Conservation (phyloP, 2,113 vertebrate species). For the Mystacornis crossleyi region DNA sequence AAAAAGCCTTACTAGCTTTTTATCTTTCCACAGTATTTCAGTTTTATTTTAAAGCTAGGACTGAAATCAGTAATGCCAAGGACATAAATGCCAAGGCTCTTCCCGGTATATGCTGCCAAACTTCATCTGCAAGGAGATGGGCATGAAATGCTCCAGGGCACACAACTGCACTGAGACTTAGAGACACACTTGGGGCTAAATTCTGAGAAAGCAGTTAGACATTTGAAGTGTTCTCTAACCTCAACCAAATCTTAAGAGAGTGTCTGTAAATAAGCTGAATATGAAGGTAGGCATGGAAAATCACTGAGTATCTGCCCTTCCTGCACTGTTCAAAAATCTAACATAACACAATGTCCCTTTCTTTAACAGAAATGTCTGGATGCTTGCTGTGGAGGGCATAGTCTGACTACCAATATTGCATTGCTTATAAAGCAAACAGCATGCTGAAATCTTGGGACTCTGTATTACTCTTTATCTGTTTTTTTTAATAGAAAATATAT, state of each 20-base stretch:
- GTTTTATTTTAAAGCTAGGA: neutral
- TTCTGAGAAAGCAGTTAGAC: neutral
- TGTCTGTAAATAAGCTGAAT: neutral
- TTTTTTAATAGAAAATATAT: neutral
- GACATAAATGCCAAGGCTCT: neutral
- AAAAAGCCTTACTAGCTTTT: neutral
- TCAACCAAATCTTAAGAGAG: neutral
- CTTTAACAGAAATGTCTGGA: neutral
- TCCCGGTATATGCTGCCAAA: neutral
- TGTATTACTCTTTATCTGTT: neutral
- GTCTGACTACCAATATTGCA: neutral
- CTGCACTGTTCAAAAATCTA: neutral
- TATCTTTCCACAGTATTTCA: neutral
- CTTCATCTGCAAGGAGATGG: neutral
- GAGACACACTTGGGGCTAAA: neutral
- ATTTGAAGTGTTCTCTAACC: neutral
- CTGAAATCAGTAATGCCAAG: neutral
- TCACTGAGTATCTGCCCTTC: neutral
- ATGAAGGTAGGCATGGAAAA: neutral
- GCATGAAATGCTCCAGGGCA: neutral
- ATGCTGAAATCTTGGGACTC: neutral
- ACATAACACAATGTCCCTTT: neutral
- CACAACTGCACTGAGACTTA: neutral
- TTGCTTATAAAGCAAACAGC: neutral
- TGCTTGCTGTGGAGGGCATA: neutral